These are phyloP conservation scores for Diarsia mendica DNA, from an alignment of 2,888 invertebrate species.

Conservation along the genomic window DNA sequence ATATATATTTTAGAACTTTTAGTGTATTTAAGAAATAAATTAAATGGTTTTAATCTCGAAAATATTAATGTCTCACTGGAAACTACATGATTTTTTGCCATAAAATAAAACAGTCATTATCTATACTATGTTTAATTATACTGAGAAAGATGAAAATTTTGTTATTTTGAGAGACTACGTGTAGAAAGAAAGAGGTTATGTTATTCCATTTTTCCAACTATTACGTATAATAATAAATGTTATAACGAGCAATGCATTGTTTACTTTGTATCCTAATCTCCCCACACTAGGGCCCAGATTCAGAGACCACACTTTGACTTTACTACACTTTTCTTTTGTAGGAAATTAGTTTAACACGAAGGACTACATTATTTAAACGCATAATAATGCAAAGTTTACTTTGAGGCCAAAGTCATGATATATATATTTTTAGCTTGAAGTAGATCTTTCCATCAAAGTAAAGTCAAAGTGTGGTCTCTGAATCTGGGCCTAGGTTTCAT, in stretches of 20 bases:
- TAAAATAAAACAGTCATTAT: conserved; percentile 60
- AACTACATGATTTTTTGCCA: conserved; percentile 59
- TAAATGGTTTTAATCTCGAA: conserved; percentile 27
- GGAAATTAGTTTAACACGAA: too few relatives aligned
- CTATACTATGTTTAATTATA: conserved; percentile 23
- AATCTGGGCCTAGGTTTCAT: too few relatives aligned
- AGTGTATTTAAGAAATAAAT: conserved; percentile 43
- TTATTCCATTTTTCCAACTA: conserved; percentile 76
- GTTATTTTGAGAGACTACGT: conserved; percentile 49
- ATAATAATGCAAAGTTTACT: too few relatives aligned
- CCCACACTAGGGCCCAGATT: too few relatives aligned
- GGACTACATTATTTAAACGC: too few relatives aligned
- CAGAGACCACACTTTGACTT: too few relatives aligned
- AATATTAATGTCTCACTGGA: conserved; percentile 40
- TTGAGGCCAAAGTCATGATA: too few relatives aligned
- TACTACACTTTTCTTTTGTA: too few relatives aligned
- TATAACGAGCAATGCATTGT: conserved; percentile 16
- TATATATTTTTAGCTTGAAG: too few relatives aligned
- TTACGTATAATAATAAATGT: conserved; percentile 77
- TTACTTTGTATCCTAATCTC: conserved; percentile 5
- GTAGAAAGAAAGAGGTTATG: conserved; percentile 55
- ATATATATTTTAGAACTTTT: conserved; percentile 53
- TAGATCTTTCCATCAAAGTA: too few relatives aligned
- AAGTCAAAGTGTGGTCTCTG: too few relatives aligned
- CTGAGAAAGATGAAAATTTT: conserved; percentile 37